Percentiles rank a stretch among this genome's conserved stretches.
These are phyloP conservation scores for Erinaceus europaeus DNA, from an alignment of 2,113 vertebrate species.

Conservation along the genomic window DNA sequence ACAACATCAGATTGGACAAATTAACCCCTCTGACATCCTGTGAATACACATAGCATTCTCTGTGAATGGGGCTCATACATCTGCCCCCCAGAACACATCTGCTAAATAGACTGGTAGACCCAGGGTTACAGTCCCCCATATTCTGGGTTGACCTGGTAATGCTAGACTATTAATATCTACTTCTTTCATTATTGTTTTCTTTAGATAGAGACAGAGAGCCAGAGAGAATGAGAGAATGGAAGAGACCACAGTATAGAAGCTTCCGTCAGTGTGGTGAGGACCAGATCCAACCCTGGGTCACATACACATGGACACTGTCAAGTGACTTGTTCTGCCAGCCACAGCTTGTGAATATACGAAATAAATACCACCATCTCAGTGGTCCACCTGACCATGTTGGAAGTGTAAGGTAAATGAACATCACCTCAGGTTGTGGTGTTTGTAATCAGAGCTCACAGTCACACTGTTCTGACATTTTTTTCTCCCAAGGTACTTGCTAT, in stretches of 20 bases:
- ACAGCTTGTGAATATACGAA: background rate
- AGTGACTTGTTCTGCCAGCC: no score
- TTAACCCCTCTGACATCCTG: background rate
- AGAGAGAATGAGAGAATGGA: no score
- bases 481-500: background rate
- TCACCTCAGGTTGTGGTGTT: background rate
- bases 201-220: no score
- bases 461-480: background rate
- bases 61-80: background rate
- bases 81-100: background rate
- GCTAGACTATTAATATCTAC: no score
- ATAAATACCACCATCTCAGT: background rate
- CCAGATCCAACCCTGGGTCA: no score
- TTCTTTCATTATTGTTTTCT: no score
- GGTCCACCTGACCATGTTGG: background rate
- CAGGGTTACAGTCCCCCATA: background rate
- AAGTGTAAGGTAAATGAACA: background rate
- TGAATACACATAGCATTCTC: background rate
- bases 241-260: no score
- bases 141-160: background rate
- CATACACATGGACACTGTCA: no score
- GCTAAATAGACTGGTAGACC: background rate
- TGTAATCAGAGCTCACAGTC: background rate
- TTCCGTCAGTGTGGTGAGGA: no score
- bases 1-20: background rate